Evolutionary conservation across 2,888 invertebrate species (phyloP).

Genomic region (Amphiduros pacificus): DNA sequence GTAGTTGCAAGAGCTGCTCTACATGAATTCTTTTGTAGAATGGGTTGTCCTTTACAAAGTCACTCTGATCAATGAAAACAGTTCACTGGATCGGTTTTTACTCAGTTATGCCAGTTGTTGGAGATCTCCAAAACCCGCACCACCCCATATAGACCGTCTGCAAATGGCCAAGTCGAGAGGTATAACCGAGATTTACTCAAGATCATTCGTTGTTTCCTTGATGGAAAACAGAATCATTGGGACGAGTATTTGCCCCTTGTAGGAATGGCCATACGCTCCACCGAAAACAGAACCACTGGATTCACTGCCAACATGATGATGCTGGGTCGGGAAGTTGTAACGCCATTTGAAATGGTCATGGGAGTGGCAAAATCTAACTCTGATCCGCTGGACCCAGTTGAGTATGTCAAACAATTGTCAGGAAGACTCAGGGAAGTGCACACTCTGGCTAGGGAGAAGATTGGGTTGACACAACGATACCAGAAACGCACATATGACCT

Average conservation of each 20-base stretch:
- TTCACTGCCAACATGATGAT: background rate
- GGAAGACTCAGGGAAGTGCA: too few species aligned
- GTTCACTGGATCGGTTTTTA: too few species aligned
- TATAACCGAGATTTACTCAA: background rate
- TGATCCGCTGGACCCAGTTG: too few species aligned
- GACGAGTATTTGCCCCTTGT: background rate
- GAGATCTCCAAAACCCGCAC: too few species aligned
- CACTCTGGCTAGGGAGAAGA: too few species aligned
- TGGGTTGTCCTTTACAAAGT: too few species aligned
- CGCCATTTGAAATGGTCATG: background rate
- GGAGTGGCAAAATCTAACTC: background rate
- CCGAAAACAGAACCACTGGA: background rate
- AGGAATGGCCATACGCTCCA: background rate
- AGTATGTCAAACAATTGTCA: too few species aligned
- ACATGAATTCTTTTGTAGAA: too few species aligned
- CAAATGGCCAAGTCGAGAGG: conserved; percentile 1
- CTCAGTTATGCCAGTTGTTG: too few species aligned
- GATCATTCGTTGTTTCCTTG: background rate
- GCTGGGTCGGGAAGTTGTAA: background rate
- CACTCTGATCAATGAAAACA: too few species aligned
- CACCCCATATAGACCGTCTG: background rate
- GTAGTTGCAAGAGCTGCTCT: background rate
- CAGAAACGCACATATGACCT: too few species aligned
- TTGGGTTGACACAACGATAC: too few species aligned
- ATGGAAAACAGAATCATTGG: background rate